phyloP scores from a whole-genome alignment of 2,888 invertebrate species.

The Bembecia ichneumoniformis region DNA sequence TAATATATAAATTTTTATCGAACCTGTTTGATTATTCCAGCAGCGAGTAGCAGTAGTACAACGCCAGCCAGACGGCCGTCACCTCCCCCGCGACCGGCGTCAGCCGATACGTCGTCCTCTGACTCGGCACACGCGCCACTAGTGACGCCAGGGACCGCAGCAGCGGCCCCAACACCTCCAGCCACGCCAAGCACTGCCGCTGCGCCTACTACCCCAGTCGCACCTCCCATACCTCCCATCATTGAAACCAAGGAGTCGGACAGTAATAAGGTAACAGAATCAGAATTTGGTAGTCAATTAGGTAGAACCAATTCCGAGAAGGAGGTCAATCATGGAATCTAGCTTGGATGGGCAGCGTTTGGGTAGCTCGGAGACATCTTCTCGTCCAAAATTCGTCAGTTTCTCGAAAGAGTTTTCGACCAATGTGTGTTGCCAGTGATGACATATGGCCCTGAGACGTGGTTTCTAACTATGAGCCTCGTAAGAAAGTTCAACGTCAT shows the following conservation, averaged over 20 bases:
- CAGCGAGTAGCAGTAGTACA: conserved; percentile 16
- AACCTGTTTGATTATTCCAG: conserved; percentile 2
- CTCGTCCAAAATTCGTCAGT: no score
- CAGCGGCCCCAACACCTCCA: conserved; percentile 16
- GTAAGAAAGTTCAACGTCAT: no score
- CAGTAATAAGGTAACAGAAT: conserved; percentile 32
- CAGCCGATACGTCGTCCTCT: conserved; percentile 71
- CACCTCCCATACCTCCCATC: conserved; percentile 7
- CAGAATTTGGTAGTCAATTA: no score
- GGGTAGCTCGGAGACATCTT: no score
- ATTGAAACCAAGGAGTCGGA: conserved; percentile 27
- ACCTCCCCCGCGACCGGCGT: conserved; percentile 61
- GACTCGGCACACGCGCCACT: conserved; percentile 62
- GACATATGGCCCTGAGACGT: no score
- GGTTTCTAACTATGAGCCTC: no score
- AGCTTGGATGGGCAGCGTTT: no score
- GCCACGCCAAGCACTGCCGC: conserved; percentile 10
- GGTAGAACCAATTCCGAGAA: no score
- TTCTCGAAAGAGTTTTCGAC: no score
- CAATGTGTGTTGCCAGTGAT: no score
- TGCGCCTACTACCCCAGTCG: conserved; percentile 10
- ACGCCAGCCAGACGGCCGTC: conserved; percentile 35
- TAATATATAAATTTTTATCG: no score
- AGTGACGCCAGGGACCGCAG: conserved; percentile 28
- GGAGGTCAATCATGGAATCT: no score